These are phyloP conservation scores for Plecotus auritus DNA, from an alignment of 2,113 vertebrate genomes.

Conservation along the genomic window DNA sequence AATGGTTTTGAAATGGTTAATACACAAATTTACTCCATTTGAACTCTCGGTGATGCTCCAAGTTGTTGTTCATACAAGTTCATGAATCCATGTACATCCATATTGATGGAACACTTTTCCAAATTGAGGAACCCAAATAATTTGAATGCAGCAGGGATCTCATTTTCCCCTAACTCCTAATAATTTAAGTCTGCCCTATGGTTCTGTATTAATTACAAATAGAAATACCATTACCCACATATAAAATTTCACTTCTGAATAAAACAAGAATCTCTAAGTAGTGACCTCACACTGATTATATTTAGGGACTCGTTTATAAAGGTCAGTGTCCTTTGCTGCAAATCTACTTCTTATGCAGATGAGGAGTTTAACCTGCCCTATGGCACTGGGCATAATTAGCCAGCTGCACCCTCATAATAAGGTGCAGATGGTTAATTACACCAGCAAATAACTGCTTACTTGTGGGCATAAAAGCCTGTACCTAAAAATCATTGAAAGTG, in stretches of 20 bases:
- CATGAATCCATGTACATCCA: background rate
- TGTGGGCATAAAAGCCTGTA: constrained; percentile 62
- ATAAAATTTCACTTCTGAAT: constrained; percentile 30
- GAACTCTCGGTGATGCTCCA: background rate
- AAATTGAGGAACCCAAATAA: constrained; percentile 17
- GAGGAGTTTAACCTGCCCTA: constrained; percentile 68
- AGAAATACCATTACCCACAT: background rate
- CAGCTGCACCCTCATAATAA: constrained; percentile 73
- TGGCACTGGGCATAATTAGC: constrained; percentile 60
- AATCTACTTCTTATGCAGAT: constrained; percentile 51
- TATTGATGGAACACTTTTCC: background rate
- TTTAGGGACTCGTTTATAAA: constrained; percentile 59
- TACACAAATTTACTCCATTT: background rate
- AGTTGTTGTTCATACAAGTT: background rate
- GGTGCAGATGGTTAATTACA: constrained; percentile 75
- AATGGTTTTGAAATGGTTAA: background rate
- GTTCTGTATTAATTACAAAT: constrained; percentile 27
- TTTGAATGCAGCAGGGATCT: background rate
- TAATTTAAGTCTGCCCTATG: background rate
- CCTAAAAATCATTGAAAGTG: constrained; percentile 64
- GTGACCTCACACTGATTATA: constrained; percentile 50
- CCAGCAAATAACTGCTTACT: constrained; percentile 70
- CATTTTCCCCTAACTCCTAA: background rate
- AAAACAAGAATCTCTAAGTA: background rate
- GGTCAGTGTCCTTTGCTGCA: constrained; percentile 55